Conservation (phyloP, 2,888 invertebrate species). For the Hartigia nigra region DNA sequence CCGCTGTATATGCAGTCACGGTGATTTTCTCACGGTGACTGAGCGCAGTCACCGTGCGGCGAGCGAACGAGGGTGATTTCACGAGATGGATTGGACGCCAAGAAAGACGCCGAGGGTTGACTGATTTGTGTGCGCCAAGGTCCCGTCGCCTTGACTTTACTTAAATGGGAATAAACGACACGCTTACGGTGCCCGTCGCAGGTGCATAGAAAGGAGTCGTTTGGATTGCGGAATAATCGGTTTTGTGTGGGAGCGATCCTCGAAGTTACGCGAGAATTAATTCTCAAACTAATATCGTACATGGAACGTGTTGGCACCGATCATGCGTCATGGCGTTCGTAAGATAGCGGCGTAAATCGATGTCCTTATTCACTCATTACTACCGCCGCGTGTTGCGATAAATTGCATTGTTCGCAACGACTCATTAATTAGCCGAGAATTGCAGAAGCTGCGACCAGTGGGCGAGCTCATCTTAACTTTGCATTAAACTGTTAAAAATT, state of each 20-base stretch:
- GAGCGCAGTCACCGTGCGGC: slow-evolving; percentile 22
- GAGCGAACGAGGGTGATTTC: slow-evolving; percentile 54
- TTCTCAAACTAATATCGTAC: slow-evolving; percentile 22
- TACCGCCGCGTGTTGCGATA: slow-evolving; percentile 17
- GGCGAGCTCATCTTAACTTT: background rate
- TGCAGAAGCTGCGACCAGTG: background rate
- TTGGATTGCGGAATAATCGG: slow-evolving; percentile 47
- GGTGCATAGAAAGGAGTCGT: slow-evolving; percentile 53
- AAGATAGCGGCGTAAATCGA: slow-evolving; percentile 5
- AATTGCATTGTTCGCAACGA: slow-evolving; percentile 18
- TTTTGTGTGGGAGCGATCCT: slow-evolving; percentile 34
- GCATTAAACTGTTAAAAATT: background rate
- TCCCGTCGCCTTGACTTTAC: slow-evolving; percentile 59
- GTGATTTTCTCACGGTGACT: slow-evolving; percentile 43
- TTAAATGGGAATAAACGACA: slow-evolving; percentile 60
- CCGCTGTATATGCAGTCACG: slow-evolving; percentile 16
- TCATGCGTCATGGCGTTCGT: slow-evolving; percentile 2
- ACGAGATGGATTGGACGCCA: slow-evolving; percentile 57
- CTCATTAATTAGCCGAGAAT: slow-evolving; percentile 10
- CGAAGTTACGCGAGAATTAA: slow-evolving; percentile 14
- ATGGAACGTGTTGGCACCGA: slow-evolving; percentile 12
- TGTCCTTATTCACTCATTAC: slow-evolving; percentile 8
- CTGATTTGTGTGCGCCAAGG: slow-evolving; percentile 60
- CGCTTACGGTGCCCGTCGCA: slow-evolving; percentile 34
- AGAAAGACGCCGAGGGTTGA: slow-evolving; percentile 49